phyloP scores from a whole-genome alignment of 2,888 invertebrate genomes.

The Tenthredo distinguenda region DNA sequence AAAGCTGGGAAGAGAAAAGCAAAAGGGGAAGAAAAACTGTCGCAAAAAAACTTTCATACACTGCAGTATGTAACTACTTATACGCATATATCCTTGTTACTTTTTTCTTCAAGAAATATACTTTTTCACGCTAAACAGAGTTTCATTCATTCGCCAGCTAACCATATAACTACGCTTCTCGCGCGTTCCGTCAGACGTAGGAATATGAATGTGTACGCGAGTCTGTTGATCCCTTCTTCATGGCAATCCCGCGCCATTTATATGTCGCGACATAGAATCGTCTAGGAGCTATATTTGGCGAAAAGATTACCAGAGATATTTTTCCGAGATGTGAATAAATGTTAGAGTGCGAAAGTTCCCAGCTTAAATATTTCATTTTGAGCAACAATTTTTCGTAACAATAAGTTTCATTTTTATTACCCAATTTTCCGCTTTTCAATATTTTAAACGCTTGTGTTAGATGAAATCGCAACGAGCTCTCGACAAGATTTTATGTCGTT shows the following conservation, averaged over 20 bases:
- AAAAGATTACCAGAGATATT: background rate
- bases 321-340: background rate
- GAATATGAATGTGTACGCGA: background rate
- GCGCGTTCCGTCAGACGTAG: constrained; percentile 21
- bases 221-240: background rate
- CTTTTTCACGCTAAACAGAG: constrained; percentile 47
- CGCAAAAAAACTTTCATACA: constrained; percentile 22
- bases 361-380: background rate
- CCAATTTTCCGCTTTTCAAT: background rate
- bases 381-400: background rate
- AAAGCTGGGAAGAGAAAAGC: background rate
- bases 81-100: background rate
- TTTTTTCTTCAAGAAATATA: constrained; percentile 31
- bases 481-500: background rate
- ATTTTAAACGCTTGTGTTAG: background rate
- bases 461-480: background rate
- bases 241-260: background rate
- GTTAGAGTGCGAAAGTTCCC: background rate
- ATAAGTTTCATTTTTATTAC: background rate
- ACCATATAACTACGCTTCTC: background rate
- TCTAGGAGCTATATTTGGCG: background rate
- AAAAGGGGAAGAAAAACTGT: background rate
- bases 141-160: constrained; percentile 42
- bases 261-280: background rate
- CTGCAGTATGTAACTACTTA: background rate